Conservation (phyloP, 2,888 invertebrate species). For the Pammene fasciana region DNA sequence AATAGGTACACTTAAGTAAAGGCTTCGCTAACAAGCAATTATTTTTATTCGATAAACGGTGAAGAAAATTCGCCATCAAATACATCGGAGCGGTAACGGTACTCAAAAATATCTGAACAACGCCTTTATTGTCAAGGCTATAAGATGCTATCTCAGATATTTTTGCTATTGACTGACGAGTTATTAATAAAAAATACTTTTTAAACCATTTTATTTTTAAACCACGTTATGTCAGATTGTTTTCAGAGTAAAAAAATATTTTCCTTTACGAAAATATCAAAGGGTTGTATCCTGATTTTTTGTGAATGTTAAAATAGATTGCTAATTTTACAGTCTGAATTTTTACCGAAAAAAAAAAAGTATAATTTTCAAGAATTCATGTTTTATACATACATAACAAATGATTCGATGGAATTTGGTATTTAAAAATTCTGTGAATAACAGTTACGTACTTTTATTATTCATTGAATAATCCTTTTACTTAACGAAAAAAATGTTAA, state of each 20-base stretch:
- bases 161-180: neutral
- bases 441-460: too few species aligned
- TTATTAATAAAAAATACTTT: too few species aligned
- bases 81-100: too few species aligned
- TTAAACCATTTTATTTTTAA: too few species aligned
- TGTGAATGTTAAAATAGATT: slow-evolving; percentile 35
- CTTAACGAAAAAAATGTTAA: neutral
- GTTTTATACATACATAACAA: slow-evolving; percentile 20
- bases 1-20: too few species aligned
- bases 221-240: too few species aligned
- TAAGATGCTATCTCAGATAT: too few species aligned
- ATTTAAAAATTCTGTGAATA: neutral
- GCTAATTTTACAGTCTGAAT: slow-evolving; percentile 24
- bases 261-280: slow-evolving; percentile 24
- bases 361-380: neutral
- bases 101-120: too few species aligned
- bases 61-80: too few species aligned
- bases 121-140: too few species aligned
- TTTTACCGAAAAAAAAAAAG: slow-evolving; percentile 19
- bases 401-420: slow-evolving; percentile 1
- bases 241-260: neutral
- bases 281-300: slow-evolving; percentile 13
- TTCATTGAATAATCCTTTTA: neutral
- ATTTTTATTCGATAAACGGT: too few species aligned
- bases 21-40: too few species aligned